Evolutionary conservation across 2,113 vertebrate species (phyloP).

Genomic region (Madoqua kirkii): DNA sequence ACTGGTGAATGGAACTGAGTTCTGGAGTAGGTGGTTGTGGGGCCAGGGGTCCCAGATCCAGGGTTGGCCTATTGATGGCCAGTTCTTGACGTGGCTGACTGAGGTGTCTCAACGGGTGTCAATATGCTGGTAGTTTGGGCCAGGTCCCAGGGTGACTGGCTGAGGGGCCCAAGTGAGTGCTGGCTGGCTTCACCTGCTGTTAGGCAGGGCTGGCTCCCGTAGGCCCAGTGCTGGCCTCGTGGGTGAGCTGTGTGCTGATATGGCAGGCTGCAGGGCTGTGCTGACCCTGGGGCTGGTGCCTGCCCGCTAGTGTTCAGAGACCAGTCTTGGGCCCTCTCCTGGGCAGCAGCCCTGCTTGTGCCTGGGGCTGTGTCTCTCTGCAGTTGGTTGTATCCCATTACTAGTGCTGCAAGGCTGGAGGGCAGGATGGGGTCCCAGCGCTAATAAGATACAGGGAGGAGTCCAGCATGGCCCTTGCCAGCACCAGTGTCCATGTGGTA

Average conservation of each 20-base stretch:
- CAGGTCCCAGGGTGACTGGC: neutral
- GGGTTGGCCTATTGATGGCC: neutral
- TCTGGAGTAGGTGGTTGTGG: neutral
- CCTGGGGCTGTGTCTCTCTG: neutral
- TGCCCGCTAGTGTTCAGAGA: neutral
- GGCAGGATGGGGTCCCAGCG: neutral
- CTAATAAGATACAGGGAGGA: neutral
- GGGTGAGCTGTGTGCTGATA: neutral
- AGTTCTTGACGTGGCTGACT: neutral
- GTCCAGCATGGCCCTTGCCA: neutral
- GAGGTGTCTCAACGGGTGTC: neutral
- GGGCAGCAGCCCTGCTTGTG: neutral
- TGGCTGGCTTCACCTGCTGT: neutral
- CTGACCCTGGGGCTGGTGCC: neutral
- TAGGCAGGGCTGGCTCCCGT: neutral
- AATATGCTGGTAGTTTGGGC: neutral
- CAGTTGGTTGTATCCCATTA: neutral
- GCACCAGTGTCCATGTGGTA: neutral
- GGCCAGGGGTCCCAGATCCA: neutral
- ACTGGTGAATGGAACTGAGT: neutral
- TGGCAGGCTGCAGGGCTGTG: neutral
- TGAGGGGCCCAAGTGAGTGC: neutral
- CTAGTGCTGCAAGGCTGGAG: neutral
- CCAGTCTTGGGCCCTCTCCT: neutral
- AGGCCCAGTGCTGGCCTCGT: neutral